Evolutionary conservation across 1,140 invertebrate genomes (phyloP), one percentile per base, ranked within the genome.

Genomic region (Telenomus remus): DNA sequence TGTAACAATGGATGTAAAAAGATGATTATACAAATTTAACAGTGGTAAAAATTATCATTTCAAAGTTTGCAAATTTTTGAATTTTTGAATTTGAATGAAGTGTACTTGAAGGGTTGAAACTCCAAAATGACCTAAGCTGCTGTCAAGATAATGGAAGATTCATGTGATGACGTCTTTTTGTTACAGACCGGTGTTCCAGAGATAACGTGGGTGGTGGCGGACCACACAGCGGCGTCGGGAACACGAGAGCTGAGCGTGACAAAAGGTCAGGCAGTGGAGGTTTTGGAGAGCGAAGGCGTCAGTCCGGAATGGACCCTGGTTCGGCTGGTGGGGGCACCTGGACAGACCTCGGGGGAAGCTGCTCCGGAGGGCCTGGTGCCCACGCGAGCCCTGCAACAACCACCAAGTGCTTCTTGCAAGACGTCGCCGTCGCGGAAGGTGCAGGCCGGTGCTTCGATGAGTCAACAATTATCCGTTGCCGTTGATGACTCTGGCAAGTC

Each of bases 251-350:
- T 96, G 65, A 92, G 91, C 15, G 95, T 97, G 7, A 89, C 87
- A 44, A 96, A 96, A 82, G 95, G 95, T 8, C 96, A 97, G 86
- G 96, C 97, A 86, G 96, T 98, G 46, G 96, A 98, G 82, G 93
- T 98, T 51, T 83, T 98, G 50, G 96, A 97, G 80, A 89, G 92
- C 44, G 85, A 84, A 42, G 57, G 78, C 37, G 73, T 59, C 11
- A 61, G 79, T 69, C 85, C 65, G 0, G 87, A 88, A 89, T 81
- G 92, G 90, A 84, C 91, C 78, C 63, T 88, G n/a, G 85, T 88
- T 0, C 90, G 82, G 82, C 87, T 82, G 19, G 78, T 83, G 12
- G 82, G 86, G 13, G 79, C 81, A 44, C 86, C 87, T n/a, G 91
- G 90, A 69, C 89, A 91, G 61, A 83, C 86, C 0, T 54, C 48